Evolutionary conservation across 2,888 invertebrate genomes (phyloP).

Genomic region (Hypolimnas misippus): DNA sequence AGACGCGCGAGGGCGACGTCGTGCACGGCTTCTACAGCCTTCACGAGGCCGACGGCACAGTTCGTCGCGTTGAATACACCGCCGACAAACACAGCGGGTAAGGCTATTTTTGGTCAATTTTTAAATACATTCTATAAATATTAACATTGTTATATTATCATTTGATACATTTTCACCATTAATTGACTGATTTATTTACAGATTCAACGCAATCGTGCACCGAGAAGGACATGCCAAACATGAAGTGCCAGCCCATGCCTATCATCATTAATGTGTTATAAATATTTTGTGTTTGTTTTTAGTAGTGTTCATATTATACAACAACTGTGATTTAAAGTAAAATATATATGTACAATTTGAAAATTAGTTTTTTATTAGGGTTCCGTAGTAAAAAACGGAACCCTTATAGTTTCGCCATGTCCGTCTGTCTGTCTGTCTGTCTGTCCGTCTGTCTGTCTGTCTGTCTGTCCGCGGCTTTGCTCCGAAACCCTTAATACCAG

Average conservation of each 20-base stretch:
- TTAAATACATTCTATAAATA: too few species aligned
- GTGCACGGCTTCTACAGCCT: slow-evolving; percentile 73
- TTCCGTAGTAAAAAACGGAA: too few species aligned
- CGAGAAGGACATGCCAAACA: slow-evolving; percentile 56
- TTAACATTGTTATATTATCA: too few species aligned
- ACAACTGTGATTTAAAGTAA: neutral
- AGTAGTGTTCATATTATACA: neutral
- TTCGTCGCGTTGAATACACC: slow-evolving; percentile 73
- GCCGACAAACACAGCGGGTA: slow-evolving; percentile 63
- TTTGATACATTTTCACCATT: too few species aligned
- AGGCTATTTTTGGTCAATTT: neutral
- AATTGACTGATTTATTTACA: slow-evolving; percentile 27
- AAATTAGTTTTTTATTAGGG: too few species aligned
- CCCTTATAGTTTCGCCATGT: too few species aligned
- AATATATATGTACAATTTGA: too few species aligned
- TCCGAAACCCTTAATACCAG: too few species aligned
- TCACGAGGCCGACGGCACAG: slow-evolving; percentile 74
- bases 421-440: too few species aligned
- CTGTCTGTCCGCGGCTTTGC: too few species aligned
- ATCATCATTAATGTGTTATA: slow-evolving; percentile 36
- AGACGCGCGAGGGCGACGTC: slow-evolving; percentile 71
- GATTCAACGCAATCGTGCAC: slow-evolving; percentile 57
- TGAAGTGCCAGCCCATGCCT: slow-evolving; percentile 53
- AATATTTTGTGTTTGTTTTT: neutral
- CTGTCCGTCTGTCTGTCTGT: too few species aligned